Percentiles rank a stretch among this genome's conserved stretches.
phyloP scores from a whole-genome alignment of 1,140 invertebrate species.

The Charaxes varanes region DNA sequence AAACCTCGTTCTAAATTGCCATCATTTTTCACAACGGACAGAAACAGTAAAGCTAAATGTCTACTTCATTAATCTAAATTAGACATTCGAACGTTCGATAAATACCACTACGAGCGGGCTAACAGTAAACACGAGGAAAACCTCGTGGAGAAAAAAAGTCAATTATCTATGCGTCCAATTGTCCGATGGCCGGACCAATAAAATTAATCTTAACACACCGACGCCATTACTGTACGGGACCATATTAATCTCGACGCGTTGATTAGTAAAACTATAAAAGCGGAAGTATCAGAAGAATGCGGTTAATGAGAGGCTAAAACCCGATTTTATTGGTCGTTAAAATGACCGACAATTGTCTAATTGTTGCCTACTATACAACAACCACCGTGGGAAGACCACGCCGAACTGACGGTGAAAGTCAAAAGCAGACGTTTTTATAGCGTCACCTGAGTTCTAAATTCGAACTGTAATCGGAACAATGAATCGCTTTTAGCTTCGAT shows the following conservation, averaged over 20 bases:
- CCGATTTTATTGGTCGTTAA: constrained; percentile 69
- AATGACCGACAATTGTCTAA: constrained; percentile 70
- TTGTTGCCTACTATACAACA: constrained; percentile 62
- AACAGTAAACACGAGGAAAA: constrained; percentile 38
- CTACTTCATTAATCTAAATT: constrained; percentile 49
- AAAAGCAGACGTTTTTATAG: constrained; percentile 54
- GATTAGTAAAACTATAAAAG: constrained; percentile 74
- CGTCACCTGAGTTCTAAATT: constrained; percentile 57
- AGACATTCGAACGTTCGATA: constrained; percentile 24
- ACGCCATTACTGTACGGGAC: constrained; percentile 62
- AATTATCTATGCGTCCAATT: constrained; percentile 42
- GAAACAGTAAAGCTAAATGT: no score
- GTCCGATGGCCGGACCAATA: constrained; percentile 43
- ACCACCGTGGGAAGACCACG: constrained; percentile 58
- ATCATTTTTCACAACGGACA: no score
- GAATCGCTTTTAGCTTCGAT: constrained; percentile 54
- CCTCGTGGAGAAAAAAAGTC: constrained; percentile 40
- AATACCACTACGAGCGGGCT: constrained; percentile 33
- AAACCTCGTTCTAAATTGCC: no score
- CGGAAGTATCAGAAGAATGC: constrained; percentile 71
- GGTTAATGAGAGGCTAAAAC: constrained; percentile 68
- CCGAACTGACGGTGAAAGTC: constrained; percentile 59
- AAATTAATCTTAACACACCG: constrained; percentile 62
- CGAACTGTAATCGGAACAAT: constrained; percentile 58
- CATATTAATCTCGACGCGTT: constrained; percentile 68